Percentiles rank a stretch among this genome's conserved stretches.
Evolutionary conservation across 2,797 vertebrate species (phyloP).

Genomic region (Capromys pilorides): DNA sequence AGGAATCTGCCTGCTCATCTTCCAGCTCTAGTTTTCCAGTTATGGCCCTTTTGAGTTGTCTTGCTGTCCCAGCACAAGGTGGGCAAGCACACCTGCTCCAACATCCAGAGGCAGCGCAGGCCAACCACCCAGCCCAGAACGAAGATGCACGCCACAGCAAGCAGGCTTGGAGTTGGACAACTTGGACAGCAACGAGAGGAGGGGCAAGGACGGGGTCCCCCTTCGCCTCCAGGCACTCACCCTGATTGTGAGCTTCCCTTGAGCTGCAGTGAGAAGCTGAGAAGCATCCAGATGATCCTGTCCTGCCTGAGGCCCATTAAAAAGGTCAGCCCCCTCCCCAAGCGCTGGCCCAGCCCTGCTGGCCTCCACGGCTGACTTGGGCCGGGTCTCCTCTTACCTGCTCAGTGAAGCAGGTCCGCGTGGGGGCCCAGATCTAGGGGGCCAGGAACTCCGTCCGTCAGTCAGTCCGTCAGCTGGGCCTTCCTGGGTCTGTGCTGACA

Average conservation of each 20-base stretch:
- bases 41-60: neutral
- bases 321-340: slow-evolving; percentile 64
- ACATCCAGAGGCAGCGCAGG: neutral
- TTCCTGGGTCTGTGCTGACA: slow-evolving; percentile 89
- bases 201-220: neutral
- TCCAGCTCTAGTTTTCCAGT: neutral
- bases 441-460: slow-evolving; percentile 82
- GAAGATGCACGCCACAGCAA: neutral
- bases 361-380: slow-evolving; percentile 86
- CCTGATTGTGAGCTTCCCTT: slow-evolving; percentile 47
- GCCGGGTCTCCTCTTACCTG: slow-evolving; percentile 91
- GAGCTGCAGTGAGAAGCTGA: slow-evolving; percentile 53
- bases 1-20: neutral
- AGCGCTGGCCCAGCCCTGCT: slow-evolving; percentile 80
- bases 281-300: slow-evolving; percentile 49
- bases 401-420: slow-evolving; percentile 90
- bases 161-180: neutral
- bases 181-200: neutral
- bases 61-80: neutral
- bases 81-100: neutral
- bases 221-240: slow-evolving; percentile 72
- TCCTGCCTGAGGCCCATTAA: slow-evolving; percentile 59
- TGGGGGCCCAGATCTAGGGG: slow-evolving; percentile 84
- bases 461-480: slow-evolving; percentile 77
- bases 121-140: neutral